phyloP scores from a whole-genome alignment of 2,797 vertebrate species.

The Setipinna tenuifilis region DNA sequence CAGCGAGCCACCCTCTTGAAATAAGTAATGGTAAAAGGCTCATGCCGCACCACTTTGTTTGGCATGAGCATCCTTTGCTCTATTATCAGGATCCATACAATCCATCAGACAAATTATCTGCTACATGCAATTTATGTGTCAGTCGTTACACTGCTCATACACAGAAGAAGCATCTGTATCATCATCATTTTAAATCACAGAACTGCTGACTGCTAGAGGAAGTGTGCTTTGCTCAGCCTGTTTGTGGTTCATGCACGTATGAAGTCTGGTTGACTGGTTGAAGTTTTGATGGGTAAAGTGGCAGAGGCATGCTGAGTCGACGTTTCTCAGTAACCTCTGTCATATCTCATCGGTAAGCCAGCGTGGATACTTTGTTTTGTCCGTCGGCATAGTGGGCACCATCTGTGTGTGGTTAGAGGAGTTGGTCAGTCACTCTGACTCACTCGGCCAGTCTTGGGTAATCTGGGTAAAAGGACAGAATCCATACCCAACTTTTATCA shows the following conservation, averaged over 20 bases:
- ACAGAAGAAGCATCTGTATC: neutral
- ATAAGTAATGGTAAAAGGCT: neutral
- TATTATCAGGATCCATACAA: neutral
- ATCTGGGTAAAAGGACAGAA: neutral
- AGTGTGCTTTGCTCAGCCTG: neutral
- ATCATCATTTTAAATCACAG: too few species aligned
- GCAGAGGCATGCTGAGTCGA: neutral
- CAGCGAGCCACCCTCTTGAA: neutral
- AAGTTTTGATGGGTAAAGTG: neutral
- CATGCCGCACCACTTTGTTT: neutral
- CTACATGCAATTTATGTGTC: neutral
- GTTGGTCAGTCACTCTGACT: neutral
- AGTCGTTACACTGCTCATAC: neutral
- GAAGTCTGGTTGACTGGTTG: neutral
- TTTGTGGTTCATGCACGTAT: neutral
- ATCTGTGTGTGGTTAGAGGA: neutral
- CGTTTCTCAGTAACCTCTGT: neutral
- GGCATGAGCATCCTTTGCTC: neutral
- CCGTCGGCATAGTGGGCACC: neutral
- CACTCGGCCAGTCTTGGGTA: neutral
- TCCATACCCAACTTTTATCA: neutral
- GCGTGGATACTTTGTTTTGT: neutral
- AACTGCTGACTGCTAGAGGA: neutral
- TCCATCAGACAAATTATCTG: neutral
- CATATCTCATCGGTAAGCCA: neutral